Base-by-base conservation (phyloP, 1,140 invertebrate species). In the Odontomachus brunneus region DNA sequence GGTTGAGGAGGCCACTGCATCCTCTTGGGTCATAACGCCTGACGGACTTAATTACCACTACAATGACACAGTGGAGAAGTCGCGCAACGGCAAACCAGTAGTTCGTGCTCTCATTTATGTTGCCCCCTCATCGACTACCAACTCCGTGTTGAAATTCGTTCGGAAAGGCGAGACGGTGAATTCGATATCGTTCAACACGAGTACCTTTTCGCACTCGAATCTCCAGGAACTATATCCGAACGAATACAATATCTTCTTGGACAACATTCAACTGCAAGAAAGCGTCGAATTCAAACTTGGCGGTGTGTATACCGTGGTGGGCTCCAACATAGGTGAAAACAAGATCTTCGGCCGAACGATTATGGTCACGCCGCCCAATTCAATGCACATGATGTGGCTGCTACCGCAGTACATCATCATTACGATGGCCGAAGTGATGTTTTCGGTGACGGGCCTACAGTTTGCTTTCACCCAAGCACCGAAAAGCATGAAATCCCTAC, bases 391-490 rank as follows among this genome's bases (percentile, higher is more conserved):
- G 83, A 90, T 98, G 0, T 98, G 96, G 96, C 95, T 98, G 83
- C 91, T 99, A 17, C 98, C 98, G 0, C 98, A 99, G 91, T 98
- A 98, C 91, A 92, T 98, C 26, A 93, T 98, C 0, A 97, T 99
- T 82, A 98, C 98, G 0, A 94, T 96, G 83, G 98, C 96, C 0
- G 95, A 96, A 93, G 97, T 99, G 29, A 96, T 99, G 94, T 99
- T 99, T 91, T 98, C 97, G 0, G 96, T 99, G 17, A 99, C 98
- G 0, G 98, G 98, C 12, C 94, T 99, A 12, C 97, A 98, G 88
- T 99, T 99, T 94, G 97, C 98, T 0, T 99, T 99, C 92, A 96
- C 96, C 9, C 96, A 99, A 95, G 97, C 98, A 0, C 98, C 98
- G 0, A 92, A 94, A n/a, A 97, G 96, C 82, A 99, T 99, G 98